A percentile compares a stretch with the other conserved stretches of the same genome.
Conservation (phyloP, 2,113 vertebrate species). For the Egretta garzetta region DNA sequence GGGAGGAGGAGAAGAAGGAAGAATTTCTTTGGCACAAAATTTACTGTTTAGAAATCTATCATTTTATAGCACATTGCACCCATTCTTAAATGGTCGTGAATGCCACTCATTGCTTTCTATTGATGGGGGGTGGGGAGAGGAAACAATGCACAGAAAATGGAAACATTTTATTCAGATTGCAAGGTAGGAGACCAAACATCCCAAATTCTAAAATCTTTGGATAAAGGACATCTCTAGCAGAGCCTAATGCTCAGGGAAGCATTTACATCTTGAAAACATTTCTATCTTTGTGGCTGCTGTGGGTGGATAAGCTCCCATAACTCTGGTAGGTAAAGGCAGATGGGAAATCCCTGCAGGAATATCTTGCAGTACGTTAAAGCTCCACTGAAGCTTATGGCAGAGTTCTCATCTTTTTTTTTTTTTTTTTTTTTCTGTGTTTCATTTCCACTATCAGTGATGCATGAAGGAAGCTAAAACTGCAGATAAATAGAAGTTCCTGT, state of each 20-base stretch:
- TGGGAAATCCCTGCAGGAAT: slow-evolving; percentile 9
- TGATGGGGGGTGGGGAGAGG: background rate
- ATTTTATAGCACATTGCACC: background rate
- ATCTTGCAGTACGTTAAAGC: slow-evolving; percentile 12
- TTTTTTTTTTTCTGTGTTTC: background rate
- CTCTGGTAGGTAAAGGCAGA: background rate
- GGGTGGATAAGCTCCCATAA: background rate
- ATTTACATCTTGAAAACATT: background rate
- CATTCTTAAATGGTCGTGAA: background rate
- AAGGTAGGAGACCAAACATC: background rate
- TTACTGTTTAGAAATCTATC: background rate
- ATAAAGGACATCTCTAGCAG: background rate
- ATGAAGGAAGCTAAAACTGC: slow-evolving; percentile 21
- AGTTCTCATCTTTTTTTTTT: background rate
- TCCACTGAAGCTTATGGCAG: background rate
- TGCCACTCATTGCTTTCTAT: background rate
- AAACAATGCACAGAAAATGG: background rate
- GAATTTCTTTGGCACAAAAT: background rate
- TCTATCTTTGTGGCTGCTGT: background rate
- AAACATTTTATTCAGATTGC: background rate
- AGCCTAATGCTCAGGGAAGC: background rate
- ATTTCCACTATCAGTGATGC: slow-evolving; percentile 20
- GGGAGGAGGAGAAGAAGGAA: background rate
- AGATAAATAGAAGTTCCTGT: slow-evolving; percentile 2
- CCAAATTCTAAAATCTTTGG: background rate